Percentiles rank a stretch among this genome's conserved stretches.
Conservation (phyloP, 1,140 invertebrate species). For the Ganaspis sp. region DNA sequence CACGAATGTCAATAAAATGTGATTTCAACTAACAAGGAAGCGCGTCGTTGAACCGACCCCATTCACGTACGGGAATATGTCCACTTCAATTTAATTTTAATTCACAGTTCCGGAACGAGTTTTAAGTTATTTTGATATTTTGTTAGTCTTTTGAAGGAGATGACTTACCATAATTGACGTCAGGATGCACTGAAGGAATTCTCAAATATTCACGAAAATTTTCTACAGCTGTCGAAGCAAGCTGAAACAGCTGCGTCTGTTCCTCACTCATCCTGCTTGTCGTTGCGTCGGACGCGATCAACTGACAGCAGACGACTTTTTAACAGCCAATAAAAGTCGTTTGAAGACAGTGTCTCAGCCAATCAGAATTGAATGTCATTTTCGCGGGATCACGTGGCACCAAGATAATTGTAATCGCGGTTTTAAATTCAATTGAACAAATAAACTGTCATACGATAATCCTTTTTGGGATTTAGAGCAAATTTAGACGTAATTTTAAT, state of each 20-base stretch:
- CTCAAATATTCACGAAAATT: constrained; percentile 87
- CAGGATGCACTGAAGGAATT: constrained; percentile 88
- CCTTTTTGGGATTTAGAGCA: too few relatives aligned
- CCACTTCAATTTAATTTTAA: constrained; percentile 35
- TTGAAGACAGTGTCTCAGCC: background rate
- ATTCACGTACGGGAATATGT: constrained; percentile 62
- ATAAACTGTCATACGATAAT: too few relatives aligned
- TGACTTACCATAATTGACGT: constrained; percentile 86
- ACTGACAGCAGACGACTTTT: constrained; percentile 5
- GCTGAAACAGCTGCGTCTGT: constrained; percentile 32
- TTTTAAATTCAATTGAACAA: background rate
- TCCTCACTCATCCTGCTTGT: background rate
- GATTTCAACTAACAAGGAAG: constrained; percentile 51
- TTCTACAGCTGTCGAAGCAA: constrained; percentile 80
- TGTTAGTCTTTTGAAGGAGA: background rate
- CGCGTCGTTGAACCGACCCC: constrained; percentile 44
- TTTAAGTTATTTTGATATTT: background rate
- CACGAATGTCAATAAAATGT: background rate
- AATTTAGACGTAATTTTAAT: too few relatives aligned
- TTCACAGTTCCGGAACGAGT: background rate
- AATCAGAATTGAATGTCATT: background rate
- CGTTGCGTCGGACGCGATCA: constrained; percentile 37
- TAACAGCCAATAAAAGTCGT: background rate
- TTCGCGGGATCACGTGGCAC: background rate
- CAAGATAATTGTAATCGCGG: background rate